Base-by-base conservation (phyloP, 2,797 vertebrate genomes). In the Myoxocephalus aenaeus region DNA sequence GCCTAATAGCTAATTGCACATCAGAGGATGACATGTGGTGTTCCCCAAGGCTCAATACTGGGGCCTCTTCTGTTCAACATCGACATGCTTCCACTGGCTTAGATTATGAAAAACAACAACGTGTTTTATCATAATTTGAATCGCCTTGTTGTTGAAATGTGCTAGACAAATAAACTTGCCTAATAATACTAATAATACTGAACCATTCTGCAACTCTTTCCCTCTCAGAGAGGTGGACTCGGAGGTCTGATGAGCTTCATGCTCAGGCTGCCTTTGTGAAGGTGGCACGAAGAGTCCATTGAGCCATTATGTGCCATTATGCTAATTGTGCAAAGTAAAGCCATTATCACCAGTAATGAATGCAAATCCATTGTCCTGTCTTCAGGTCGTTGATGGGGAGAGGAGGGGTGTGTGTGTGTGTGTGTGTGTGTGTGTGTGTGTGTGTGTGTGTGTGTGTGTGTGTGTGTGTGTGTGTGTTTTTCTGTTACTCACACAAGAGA, bases 281-380 rank as follows among this genome's bases (percentile, higher is more conserved):
- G 77, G 83, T 88, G 89, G 82, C 86, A 87, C 82, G 81, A 84
- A 86, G 83, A 88, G 77, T 89, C 87, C 78, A 84, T 84, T 71
- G 67, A 79, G 75, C 17, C 77, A 89, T 93, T 88, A 90, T 80
- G 71, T 79, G 68, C 85, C 83, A 93, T 92, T 91, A 93, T 90
- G 89, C 84, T 88, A 89, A 94, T 90, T 88, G 64, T 84, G 70
- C 40, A 79, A 73, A 90, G 83, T 83, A 90, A 88, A 87, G 69
- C 87, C 65, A 82, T 88, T 87, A 89, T 88, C 65, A 42, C 65
- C 66, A 50, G 75, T 87, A 81, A 91, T 88, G 70, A 90, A 88
- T 82, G 74, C 85, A 78, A 73, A 70, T 82, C 81, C 78, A 58
- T 85, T 88, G 75, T 87, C 51, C 65, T 69, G 66, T 70, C 76